phyloP scores from a whole-genome alignment of 2,113 vertebrate species.

The Myiagra hebetior region DNA sequence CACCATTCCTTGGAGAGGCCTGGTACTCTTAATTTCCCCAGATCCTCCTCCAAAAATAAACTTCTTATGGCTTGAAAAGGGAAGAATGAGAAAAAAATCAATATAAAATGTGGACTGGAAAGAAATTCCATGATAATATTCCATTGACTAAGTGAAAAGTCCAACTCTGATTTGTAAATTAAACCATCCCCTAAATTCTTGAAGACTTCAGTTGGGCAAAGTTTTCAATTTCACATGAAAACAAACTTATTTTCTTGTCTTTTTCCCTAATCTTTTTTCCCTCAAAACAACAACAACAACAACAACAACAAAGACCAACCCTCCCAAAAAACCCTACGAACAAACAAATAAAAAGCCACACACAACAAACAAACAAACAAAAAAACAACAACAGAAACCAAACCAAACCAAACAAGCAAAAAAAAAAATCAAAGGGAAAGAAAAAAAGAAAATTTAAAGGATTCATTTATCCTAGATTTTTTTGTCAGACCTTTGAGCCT shows the following conservation, averaged over 20 bases:
- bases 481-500: background rate
- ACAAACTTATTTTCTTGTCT: background rate
- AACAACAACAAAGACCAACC: background rate
- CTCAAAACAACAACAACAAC: background rate
- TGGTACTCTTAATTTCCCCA: background rate
- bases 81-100: background rate
- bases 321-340: background rate
- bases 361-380: background rate
- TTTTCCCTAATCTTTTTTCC: background rate
- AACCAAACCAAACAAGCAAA: background rate
- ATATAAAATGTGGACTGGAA: background rate
- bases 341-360: background rate
- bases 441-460: background rate
- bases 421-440: too few species aligned
- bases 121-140: fast-evolving
- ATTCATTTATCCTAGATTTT: background rate
- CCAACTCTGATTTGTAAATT: background rate
- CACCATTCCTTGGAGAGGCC: background rate
- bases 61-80: fast-evolving
- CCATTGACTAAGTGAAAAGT: background rate
- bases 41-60: background rate
- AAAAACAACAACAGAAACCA: background rate
- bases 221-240: background rate
- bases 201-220: background rate
- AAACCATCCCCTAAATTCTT: fast-evolving